phyloP scores from a whole-genome alignment of 2,113 vertebrate genomes.

The Gymnobelideus leadbeateri region DNA sequence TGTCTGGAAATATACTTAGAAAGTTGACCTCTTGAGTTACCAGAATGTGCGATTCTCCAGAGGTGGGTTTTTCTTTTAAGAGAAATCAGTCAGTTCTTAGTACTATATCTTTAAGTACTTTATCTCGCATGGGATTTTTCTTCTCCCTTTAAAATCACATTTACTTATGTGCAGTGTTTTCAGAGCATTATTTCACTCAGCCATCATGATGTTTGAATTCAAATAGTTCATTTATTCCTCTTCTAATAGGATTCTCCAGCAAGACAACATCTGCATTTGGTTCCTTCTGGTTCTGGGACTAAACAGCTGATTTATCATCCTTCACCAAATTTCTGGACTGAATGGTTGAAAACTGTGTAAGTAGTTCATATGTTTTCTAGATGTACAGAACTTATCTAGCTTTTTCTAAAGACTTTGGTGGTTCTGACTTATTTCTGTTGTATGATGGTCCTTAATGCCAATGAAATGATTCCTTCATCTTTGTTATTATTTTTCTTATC shows the following conservation, averaged over 20 bases:
- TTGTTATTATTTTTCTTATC: not conserved
- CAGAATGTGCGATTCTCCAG: not conserved
- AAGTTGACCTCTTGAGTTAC: not conserved
- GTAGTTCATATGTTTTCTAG: not conserved
- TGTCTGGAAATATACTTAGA: not conserved
- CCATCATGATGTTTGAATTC: not conserved
- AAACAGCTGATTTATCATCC: not conserved
- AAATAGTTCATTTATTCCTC: not conserved
- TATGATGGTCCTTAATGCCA: not conserved
- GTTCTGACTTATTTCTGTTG: not conserved
- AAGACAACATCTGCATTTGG: not conserved
- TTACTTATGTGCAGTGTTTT: not conserved
- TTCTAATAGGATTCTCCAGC: not conserved
- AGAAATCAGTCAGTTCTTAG: not conserved
- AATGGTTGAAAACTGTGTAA: not conserved
- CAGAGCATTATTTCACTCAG: not conserved
- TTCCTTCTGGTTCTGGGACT: constrained; percentile 1
- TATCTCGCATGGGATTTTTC: not conserved
- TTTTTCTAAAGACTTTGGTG: not conserved
- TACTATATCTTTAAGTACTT: not conserved
- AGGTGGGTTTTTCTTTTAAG: not conserved
- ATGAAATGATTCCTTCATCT: not conserved
- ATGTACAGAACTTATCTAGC: not conserved
- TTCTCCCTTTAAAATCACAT: not conserved
- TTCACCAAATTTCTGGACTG: not conserved